phyloP scores from a whole-genome alignment of 2,113 vertebrate genomes.

The Neodon shergylaensis region DNA sequence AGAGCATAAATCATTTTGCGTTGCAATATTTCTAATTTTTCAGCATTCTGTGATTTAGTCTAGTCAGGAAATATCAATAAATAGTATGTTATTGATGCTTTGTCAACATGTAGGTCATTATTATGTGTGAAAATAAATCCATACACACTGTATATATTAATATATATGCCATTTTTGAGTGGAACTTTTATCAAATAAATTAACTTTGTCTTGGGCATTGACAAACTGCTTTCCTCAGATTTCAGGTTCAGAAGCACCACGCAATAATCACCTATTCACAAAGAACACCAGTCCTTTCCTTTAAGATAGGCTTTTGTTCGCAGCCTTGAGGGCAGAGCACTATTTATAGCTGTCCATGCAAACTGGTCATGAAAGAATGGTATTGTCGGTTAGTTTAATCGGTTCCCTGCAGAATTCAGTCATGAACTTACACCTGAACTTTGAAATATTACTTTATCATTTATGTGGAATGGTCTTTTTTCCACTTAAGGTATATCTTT shows the following conservation, averaged over 20 bases:
- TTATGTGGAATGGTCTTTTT: neutral
- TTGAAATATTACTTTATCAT: conserved; percentile 55
- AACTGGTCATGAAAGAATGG: conserved; percentile 21
- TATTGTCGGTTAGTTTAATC: conserved; percentile 9
- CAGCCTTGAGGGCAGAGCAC: conserved; percentile 29
- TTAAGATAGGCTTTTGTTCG: conserved; percentile 35
- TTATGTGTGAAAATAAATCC: neutral
- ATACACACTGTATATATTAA: neutral
- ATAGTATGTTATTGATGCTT: neutral
- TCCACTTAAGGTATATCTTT: neutral
- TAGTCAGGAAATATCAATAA: neutral
- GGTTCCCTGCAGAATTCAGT: conserved; percentile 48
- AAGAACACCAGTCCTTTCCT: conserved; percentile 62
- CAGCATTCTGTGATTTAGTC: conserved; percentile 15
- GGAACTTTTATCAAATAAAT: conserved; percentile 35
- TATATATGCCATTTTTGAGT: conserved; percentile 13
- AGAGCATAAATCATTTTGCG: neutral
- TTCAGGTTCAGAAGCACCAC: conserved; percentile 43
- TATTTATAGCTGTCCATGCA: conserved; percentile 61
- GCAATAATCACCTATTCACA: conserved; percentile 61
- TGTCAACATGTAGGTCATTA: neutral
- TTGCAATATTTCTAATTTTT: neutral
- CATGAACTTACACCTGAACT: conserved; percentile 47
- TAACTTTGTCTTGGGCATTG: conserved; percentile 47
- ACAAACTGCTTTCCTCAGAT: conserved; percentile 43